These are phyloP conservation scores for Athripsodes cinereus DNA, from an alignment of 2,888 invertebrate genomes.

Conservation along the genomic window DNA sequence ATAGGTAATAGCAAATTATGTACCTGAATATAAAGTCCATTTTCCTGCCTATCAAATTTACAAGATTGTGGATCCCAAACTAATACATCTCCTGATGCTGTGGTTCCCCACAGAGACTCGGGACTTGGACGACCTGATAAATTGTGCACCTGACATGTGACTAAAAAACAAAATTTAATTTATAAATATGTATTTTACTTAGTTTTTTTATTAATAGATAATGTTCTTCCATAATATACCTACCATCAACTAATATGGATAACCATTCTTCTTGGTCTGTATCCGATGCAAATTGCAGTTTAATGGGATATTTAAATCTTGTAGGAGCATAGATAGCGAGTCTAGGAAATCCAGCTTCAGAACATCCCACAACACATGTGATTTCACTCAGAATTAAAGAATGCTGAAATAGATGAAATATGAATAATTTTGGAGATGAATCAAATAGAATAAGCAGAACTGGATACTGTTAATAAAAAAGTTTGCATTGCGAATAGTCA, in stretches of 20 bases:
- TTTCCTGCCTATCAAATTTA: slow-evolving; percentile 38
- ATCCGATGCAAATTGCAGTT: slow-evolving; percentile 75
- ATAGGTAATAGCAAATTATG: too few species aligned
- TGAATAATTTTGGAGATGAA: too few species aligned
- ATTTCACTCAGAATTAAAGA: slow-evolving; percentile 72
- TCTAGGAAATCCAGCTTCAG: slow-evolving; percentile 74
- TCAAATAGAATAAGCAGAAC: too few species aligned
- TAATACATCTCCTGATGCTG: slow-evolving; percentile 73
- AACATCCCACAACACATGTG: slow-evolving; percentile 68
- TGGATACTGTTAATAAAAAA: too few species aligned
- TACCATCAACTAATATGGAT: slow-evolving; percentile 62
- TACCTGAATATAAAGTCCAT: slow-evolving; percentile 26
- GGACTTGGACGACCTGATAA: slow-evolving; percentile 63
- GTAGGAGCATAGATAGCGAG: slow-evolving; percentile 69
- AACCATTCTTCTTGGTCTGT: slow-evolving; percentile 88
- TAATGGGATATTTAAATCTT: slow-evolving; percentile 54
- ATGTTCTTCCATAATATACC: slow-evolving; percentile 32
- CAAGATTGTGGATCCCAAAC: slow-evolving; percentile 67
- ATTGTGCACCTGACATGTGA: slow-evolving; percentile 68
- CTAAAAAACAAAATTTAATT: slow-evolving; percentile 33
- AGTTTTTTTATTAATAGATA: too few species aligned
- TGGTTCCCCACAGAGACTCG: slow-evolving; percentile 73
- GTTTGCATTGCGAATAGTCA: too few species aligned
- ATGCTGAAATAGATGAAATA: slow-evolving; percentile 29
- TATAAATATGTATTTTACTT: background rate